phyloP scores from a whole-genome alignment of 2,888 invertebrate genomes.

The Acanthosoma haemorrhoidale region DNA sequence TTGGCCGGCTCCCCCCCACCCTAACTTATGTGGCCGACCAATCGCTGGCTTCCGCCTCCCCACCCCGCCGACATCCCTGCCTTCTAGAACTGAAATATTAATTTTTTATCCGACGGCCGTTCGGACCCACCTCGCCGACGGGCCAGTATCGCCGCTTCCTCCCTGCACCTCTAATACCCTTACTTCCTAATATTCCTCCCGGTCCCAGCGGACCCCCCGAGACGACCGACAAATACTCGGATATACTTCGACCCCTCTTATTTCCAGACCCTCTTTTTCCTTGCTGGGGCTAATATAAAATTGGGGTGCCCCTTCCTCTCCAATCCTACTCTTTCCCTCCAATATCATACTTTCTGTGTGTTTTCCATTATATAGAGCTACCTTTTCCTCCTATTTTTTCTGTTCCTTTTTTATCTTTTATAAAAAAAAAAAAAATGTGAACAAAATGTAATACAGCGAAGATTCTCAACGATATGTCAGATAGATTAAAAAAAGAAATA shows the following conservation, averaged over 20 bases:
- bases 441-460: too few relatives aligned
- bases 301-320: constrained; percentile 7
- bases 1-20: background rate
- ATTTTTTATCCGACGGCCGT: constrained; percentile 11
- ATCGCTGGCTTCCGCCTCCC: background rate
- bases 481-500: too few relatives aligned
- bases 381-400: background rate
- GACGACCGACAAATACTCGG: constrained; percentile 17
- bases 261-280: constrained; percentile 10
- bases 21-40: background rate
- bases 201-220: background rate
- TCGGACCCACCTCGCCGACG: too few relatives aligned
- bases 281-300: constrained; percentile 1
- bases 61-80: background rate
- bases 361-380: background rate
- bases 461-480: too few relatives aligned
- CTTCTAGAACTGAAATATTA: constrained; percentile 15
- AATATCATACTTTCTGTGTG: background rate
- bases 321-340: background rate
- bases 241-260: constrained; percentile 14
- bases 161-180: background rate
- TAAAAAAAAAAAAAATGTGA: background rate
- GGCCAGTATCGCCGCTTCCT: background rate
- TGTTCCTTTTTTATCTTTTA: background rate
- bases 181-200: constrained; percentile 18